Conservation (phyloP, 2,888 invertebrate species). For the Parnassius orleans region DNA sequence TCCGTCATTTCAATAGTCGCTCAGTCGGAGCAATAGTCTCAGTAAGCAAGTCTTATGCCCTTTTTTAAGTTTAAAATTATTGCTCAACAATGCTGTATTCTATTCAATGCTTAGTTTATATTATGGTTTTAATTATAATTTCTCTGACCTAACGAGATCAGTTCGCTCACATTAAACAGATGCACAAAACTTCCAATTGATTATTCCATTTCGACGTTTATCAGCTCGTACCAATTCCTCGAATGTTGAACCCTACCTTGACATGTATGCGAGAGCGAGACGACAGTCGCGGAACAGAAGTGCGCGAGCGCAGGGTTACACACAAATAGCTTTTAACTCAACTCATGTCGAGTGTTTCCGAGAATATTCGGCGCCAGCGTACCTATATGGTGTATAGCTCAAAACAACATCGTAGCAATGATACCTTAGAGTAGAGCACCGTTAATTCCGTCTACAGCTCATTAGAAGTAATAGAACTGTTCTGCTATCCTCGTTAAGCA, state of each 20-base stretch:
- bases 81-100: background rate
- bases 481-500: constrained; percentile 37
- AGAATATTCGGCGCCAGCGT: constrained; percentile 52
- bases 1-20: constrained; percentile 51
- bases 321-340: constrained; percentile 71
- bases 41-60: constrained; percentile 50
- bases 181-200: constrained; percentile 40
- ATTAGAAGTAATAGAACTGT: constrained; percentile 30
- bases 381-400: constrained; percentile 31
- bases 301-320: constrained; percentile 69
- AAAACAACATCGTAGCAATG: constrained; percentile 27
- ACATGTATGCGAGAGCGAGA: constrained; percentile 75
- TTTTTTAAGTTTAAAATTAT: background rate
- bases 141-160: constrained; percentile 60
- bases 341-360: constrained; percentile 66
- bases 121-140: constrained; percentile 10
- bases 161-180: constrained; percentile 66
- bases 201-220: constrained; percentile 58
- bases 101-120: constrained; percentile 16
- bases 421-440: constrained; percentile 38
- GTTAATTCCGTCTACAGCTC: constrained; percentile 42
- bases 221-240: constrained; percentile 66
- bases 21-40: constrained; percentile 29
- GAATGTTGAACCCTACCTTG: constrained; percentile 80
- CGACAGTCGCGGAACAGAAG: constrained; percentile 64